A percentile compares a stretch with the other conserved stretches of the same genome.
These are phyloP conservation scores for Drosophila suboccidentalis DNA, from an alignment of 2,888 invertebrate species.

Conservation along the genomic window DNA sequence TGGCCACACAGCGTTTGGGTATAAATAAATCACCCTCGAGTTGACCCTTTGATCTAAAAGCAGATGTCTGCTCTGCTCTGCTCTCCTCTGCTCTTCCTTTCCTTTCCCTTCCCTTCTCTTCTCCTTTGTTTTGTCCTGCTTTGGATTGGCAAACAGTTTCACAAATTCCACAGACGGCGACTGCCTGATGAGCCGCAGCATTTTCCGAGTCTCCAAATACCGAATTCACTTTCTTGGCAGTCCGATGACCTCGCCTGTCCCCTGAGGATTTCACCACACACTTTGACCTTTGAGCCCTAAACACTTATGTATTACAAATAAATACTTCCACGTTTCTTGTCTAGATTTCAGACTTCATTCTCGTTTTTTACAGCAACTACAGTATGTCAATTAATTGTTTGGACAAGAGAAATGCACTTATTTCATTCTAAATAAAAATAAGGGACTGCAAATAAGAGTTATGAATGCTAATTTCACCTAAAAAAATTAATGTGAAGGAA, in stretches of 20 bases:
- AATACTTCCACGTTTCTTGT: constrained; percentile 39
- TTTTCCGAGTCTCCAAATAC: constrained; percentile 15
- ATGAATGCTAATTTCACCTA: too few relatives aligned
- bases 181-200: constrained; percentile 53
- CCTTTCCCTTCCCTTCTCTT: neutral
- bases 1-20: constrained; percentile 35
- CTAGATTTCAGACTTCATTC: constrained; percentile 1
- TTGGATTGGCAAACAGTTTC: constrained; percentile 23
- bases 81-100: too few relatives aligned
- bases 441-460: too few relatives aligned
- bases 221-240: constrained; percentile 20
- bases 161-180: constrained; percentile 52
- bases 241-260: constrained; percentile 29
- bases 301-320: constrained; percentile 47
- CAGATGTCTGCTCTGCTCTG: constrained; percentile 46
- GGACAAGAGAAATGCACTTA: too few relatives aligned
- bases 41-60: constrained; percentile 73
- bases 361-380: neutral
- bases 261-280: constrained; percentile 26
- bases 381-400: neutral
- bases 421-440: too few relatives aligned
- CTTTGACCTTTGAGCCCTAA: constrained; percentile 51
- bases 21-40: constrained; percentile 68
- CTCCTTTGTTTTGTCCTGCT: neutral
- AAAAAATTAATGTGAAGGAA: too few relatives aligned